Conservation (phyloP, 2,113 vertebrate species). For the Notothenia rossii region DNA sequence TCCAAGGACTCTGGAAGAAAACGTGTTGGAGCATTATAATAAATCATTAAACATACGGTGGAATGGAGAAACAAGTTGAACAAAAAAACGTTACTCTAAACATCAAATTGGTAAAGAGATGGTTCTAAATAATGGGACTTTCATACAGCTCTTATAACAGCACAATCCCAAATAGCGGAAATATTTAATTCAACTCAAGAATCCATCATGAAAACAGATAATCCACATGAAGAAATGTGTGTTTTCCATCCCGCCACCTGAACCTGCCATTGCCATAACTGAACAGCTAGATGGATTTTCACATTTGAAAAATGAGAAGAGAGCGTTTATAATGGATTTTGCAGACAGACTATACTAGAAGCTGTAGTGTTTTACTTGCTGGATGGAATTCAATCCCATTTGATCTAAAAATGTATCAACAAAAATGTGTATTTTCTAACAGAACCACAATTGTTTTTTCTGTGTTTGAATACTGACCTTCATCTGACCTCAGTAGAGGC, state of each 20-base stretch:
- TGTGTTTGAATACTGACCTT: slow-evolving; percentile 56
- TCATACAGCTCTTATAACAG: not conserved
- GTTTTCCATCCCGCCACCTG: slow-evolving; percentile 28
- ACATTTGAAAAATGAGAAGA: too few relatives aligned
- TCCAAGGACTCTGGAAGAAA: slow-evolving; percentile 35
- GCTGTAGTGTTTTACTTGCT: slow-evolving; percentile 2
- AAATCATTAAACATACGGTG: not conserved
- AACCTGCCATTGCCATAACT: slow-evolving; percentile 1
- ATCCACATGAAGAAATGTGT: not conserved
- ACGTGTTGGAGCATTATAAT: not conserved
- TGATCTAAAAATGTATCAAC: not conserved
- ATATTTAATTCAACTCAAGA: not conserved
- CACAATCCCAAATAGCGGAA: slow-evolving; percentile 5
- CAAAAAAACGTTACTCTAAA: not conserved
- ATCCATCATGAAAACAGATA: not conserved
- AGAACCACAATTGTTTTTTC: not conserved
- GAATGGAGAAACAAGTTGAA: not conserved
- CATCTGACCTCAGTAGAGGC: slow-evolving; percentile 50
- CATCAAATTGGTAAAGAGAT: not conserved
- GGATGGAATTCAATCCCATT: not conserved
- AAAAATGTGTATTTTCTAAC: not conserved
- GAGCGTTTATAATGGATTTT: slow-evolving; percentile 3
- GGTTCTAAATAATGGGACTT: not conserved
- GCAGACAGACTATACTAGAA: not conserved
- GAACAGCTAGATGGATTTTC: slow-evolving; percentile 8